phyloP scores from a whole-genome alignment of 2,797 vertebrate genomes.

The Epinephelus awoara region DNA sequence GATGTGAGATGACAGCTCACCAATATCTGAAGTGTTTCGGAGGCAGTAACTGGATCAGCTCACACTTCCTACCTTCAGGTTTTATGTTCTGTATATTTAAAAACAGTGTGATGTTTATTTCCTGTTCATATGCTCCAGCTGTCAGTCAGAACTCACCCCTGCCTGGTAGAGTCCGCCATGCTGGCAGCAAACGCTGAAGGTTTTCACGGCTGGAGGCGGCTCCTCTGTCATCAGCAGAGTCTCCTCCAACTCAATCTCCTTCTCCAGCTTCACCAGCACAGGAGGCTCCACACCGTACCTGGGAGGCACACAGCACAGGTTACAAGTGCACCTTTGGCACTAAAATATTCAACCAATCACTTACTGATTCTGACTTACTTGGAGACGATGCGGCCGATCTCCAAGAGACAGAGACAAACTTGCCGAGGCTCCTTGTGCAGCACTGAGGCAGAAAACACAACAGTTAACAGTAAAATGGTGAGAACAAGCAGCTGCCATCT shows the following conservation, averaged over 20 bases:
- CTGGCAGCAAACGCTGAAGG: conserved; percentile 93
- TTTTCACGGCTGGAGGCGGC: conserved; percentile 86
- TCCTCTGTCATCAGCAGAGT: conserved; percentile 90
- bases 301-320: conserved; percentile 11
- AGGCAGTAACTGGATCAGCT: neutral
- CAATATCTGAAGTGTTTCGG: too few relatives aligned
- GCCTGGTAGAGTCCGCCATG: conserved; percentile 91
- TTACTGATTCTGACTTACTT: conserved; percentile 81
- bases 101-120: neutral
- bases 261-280: conserved; percentile 95
- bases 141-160: conserved; percentile 85
- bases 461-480: neutral
- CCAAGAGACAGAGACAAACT: conserved; percentile 96
- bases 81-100: conserved; percentile 10
- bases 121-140: neutral
- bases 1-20: neutral
- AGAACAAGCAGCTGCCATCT: conserved; percentile 23
- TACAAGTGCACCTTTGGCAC: neutral
- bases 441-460: conserved; percentile 81
- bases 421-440: conserved; percentile 97
- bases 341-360: too few relatives aligned
- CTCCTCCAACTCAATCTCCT: conserved; percentile 98
- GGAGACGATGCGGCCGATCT: conserved; percentile 95
- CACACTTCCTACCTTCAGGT: conserved; percentile 14
- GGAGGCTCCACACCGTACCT: conserved; percentile 98